Evolutionary conservation across 2,113 vertebrate species (phyloP).

Genomic region (Nyctibius bracteatus): DNA sequence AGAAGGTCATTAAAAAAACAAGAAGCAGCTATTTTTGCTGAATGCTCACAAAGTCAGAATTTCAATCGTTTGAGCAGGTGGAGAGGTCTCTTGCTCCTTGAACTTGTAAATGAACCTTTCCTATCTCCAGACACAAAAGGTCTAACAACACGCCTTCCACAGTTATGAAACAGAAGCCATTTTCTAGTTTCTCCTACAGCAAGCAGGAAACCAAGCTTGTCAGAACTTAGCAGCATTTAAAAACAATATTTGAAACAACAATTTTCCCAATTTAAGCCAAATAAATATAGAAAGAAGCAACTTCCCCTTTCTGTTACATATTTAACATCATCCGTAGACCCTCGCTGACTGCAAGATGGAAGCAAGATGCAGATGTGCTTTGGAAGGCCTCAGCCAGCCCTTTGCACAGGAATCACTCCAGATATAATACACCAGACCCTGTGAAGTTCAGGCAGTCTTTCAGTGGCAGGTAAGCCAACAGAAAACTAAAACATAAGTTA

Average conservation of each 20-base stretch:
- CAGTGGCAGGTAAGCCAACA: background rate
- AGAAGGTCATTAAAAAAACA: background rate
- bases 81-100: constrained; percentile 1
- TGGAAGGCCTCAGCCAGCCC: background rate
- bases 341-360: background rate
- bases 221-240: background rate
- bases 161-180: background rate
- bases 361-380: background rate
- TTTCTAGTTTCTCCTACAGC: background rate
- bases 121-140: background rate
- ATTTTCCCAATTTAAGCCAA: background rate
- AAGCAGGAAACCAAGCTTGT: background rate
- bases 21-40: background rate
- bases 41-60: background rate
- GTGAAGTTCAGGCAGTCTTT: background rate
- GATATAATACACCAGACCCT: background rate
- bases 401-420: background rate
- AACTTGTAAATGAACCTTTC: constrained; percentile 16
- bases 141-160: background rate
- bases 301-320: background rate
- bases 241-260: background rate
- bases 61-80: constrained; percentile 1
- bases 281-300: background rate
- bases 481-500: background rate
- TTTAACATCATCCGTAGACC: background rate